phyloP scores from a whole-genome alignment of 2,888 invertebrate species.

The Melitaea athalia region DNA sequence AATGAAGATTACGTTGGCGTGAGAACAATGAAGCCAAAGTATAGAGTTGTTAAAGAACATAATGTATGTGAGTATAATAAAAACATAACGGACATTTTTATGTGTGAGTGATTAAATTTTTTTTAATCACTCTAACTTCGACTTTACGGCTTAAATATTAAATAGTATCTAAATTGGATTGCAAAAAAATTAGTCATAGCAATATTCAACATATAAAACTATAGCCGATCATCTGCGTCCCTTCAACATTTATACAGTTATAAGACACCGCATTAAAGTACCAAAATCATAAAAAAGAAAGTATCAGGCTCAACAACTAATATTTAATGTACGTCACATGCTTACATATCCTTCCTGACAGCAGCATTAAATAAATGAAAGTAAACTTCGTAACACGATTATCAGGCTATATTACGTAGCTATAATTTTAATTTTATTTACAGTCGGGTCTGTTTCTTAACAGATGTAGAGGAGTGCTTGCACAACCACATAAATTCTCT shows the following conservation, averaged over 20 bases:
- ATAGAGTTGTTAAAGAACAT: constrained; percentile 55
- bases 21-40: constrained; percentile 54
- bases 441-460: constrained; percentile 38
- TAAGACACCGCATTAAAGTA: background rate
- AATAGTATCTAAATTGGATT: too few species aligned
- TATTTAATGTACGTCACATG: constrained; percentile 9
- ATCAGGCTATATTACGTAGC: constrained; percentile 14
- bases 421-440: constrained; percentile 38
- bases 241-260: too few species aligned
- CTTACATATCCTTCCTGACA: constrained; percentile 20
- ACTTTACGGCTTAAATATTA: too few species aligned
- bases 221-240: too few species aligned
- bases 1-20: constrained; percentile 61
- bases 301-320: background rate
- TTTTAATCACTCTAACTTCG: too few species aligned
- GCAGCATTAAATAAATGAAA: constrained; percentile 21
- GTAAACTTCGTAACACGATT: constrained; percentile 6
- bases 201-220: too few species aligned
- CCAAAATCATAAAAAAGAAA: constrained; percentile 1
- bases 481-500: constrained; percentile 70
- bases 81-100: background rate
- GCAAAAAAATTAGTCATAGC: too few species aligned
- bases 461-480: constrained; percentile 54
- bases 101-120: too few species aligned
- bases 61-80: constrained; percentile 29